These are phyloP conservation scores for Engraulis encrasicolus DNA, from an alignment of 2,113 vertebrate species.

Conservation along the genomic window DNA sequence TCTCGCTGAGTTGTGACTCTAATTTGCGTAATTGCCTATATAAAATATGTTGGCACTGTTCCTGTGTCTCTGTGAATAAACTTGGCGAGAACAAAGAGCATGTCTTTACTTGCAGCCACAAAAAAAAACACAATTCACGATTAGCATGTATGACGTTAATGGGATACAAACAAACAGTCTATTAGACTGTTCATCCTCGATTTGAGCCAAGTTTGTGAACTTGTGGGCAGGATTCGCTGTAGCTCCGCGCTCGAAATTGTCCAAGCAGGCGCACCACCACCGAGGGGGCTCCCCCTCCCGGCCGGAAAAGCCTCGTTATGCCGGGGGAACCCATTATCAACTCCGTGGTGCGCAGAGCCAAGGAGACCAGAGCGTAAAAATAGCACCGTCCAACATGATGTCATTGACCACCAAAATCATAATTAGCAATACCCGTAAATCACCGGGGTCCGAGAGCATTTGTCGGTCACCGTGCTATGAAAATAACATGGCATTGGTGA, in stretches of 20 bases:
- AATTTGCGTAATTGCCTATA: neutral
- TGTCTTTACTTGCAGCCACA: neutral
- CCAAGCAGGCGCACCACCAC: conserved; percentile 16
- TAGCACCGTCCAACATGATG: neutral
- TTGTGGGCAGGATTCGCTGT: neutral
- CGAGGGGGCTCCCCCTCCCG: conserved; percentile 7
- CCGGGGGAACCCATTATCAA: neutral
- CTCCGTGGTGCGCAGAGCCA: neutral
- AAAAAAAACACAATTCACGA: neutral
- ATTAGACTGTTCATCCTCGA: neutral
- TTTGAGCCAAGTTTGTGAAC: neutral
- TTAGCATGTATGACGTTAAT: neutral
- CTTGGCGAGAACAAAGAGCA: neutral
- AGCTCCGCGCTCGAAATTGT: conserved; percentile 4
- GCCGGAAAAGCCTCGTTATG: neutral
- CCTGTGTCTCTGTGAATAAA: neutral
- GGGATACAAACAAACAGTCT: neutral
- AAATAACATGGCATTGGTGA: conserved; percentile 2
- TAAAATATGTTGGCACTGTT: neutral
- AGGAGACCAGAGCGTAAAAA: neutral
- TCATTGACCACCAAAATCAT: neutral
- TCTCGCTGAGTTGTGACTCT: neutral
- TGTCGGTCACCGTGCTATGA: neutral
- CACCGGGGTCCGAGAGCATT: neutral
- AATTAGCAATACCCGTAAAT: neutral